phyloP scores from a whole-genome alignment of 1,140 invertebrate genomes.

The Brachionus calyciflorus region DNA sequence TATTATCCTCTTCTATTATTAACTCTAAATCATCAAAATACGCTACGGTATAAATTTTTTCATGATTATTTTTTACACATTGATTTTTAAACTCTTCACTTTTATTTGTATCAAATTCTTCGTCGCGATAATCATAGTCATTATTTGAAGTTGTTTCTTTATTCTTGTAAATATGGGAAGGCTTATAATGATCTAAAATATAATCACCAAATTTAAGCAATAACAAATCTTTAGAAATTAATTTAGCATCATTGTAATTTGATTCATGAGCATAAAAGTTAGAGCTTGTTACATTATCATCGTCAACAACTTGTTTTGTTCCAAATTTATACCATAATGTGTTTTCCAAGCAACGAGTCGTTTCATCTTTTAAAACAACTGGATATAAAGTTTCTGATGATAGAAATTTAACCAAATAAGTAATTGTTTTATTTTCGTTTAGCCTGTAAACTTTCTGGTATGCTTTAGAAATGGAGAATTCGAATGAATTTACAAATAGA shows the following conservation, averaged over 20 bases:
- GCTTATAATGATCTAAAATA: slow-evolving; percentile 8
- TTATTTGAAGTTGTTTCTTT: neutral
- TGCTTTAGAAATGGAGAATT: neutral
- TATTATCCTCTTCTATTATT: neutral
- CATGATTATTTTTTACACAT: neutral
- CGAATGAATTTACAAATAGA: neutral
- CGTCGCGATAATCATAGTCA: neutral
- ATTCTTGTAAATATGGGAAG: slow-evolving; percentile 1
- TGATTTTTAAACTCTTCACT: neutral
- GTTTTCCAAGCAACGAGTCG: neutral
- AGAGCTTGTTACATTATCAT: neutral
- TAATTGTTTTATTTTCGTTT: neutral
- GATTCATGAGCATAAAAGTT: neutral
- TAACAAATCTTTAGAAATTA: neutral
- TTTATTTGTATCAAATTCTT: neutral
- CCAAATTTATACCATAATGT: slow-evolving; percentile 4
- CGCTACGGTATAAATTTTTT: slow-evolving; percentile 7
- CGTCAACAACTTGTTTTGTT: neutral
- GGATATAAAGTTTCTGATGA: slow-evolving; percentile 4
- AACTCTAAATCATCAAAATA: slow-evolving; percentile 10
- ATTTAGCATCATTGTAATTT: neutral
- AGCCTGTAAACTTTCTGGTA: neutral
- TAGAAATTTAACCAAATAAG: slow-evolving; percentile 15
- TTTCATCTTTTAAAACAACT: neutral
- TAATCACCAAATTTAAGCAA: neutral